These are phyloP conservation scores for Meta bourneti DNA, from an alignment of 2,888 invertebrate genomes.

Conservation along the genomic window DNA sequence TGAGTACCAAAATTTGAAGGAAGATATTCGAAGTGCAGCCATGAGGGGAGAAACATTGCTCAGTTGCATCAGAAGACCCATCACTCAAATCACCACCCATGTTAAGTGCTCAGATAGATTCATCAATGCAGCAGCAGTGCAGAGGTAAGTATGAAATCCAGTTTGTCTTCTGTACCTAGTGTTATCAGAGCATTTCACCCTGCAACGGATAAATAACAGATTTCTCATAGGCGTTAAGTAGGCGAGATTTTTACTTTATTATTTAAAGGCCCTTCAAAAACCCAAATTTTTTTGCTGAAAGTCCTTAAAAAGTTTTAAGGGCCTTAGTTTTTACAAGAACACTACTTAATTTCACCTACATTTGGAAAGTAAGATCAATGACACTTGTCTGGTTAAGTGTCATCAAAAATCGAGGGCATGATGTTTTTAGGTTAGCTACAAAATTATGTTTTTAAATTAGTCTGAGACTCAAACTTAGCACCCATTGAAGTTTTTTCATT, in stretches of 20 bases:
- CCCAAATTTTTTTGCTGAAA: no score
- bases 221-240: neutral
- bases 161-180: neutral
- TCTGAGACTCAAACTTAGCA: no score
- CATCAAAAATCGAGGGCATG: no score
- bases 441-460: no score
- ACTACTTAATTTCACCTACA: no score
- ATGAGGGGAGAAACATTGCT: slow-evolving; percentile 93
- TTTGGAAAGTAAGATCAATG: no score
- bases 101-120: slow-evolving; percentile 80
- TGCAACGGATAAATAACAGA: neutral
- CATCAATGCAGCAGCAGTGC: slow-evolving; percentile 92
- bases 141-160: slow-evolving; percentile 85
- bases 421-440: no score
- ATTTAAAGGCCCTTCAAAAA: neutral
- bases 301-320: no score
- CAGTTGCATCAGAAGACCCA: slow-evolving; percentile 82
- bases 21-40: slow-evolving; percentile 92
- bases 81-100: slow-evolving; percentile 79
- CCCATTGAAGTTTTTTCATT: no score
- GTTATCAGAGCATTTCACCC: neutral
- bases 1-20: slow-evolving; percentile 87
- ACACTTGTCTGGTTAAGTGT: no score
- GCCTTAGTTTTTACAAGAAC: no score
- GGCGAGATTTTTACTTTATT: neutral